Evolutionary conservation across 2,113 vertebrate species (phyloP).

Genomic region (Pseudorhombus dupliciocellatus): DNA sequence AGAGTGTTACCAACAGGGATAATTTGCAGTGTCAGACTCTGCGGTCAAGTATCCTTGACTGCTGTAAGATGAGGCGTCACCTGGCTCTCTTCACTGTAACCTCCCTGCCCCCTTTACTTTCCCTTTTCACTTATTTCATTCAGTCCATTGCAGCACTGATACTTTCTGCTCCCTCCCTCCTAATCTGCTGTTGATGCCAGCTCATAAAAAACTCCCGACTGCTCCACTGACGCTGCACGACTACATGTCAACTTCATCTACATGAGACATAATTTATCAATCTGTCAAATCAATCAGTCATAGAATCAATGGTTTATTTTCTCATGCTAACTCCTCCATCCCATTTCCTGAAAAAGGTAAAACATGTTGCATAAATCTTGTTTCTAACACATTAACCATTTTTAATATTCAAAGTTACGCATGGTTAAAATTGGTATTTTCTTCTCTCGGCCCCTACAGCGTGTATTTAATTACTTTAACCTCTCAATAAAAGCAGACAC

Average conservation of each 20-base stretch:
- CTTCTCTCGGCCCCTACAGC: neutral
- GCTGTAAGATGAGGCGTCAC: slow-evolving; percentile 46
- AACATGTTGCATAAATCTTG: neutral
- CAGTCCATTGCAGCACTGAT: slow-evolving; percentile 27
- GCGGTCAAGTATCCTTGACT: slow-evolving; percentile 48
- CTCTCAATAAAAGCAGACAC: neutral
- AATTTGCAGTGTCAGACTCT: slow-evolving; percentile 58
- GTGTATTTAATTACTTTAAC: neutral
- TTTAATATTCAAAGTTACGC: neutral
- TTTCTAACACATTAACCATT: neutral
- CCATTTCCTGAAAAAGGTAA: too few relatives aligned
- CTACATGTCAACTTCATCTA: slow-evolving; percentile 31
- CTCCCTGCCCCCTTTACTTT: slow-evolving; percentile 23
- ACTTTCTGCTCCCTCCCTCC: slow-evolving; percentile 4
- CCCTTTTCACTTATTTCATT: slow-evolving; percentile 53
- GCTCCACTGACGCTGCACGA: slow-evolving; percentile 19
- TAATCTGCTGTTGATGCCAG: slow-evolving; percentile 43
- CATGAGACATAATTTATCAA: too few relatives aligned
- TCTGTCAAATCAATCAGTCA: too few relatives aligned
- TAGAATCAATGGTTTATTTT: too few relatives aligned
- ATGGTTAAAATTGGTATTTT: neutral
- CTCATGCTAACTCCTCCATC: too few relatives aligned
- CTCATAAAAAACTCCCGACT: slow-evolving; percentile 38
- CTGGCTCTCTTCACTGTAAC: slow-evolving; percentile 26
- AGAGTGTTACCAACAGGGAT: slow-evolving; percentile 30